Evolutionary conservation across 1,140 invertebrate species (phyloP).

Genomic region (Pseudomyrmex dendroicus): DNA sequence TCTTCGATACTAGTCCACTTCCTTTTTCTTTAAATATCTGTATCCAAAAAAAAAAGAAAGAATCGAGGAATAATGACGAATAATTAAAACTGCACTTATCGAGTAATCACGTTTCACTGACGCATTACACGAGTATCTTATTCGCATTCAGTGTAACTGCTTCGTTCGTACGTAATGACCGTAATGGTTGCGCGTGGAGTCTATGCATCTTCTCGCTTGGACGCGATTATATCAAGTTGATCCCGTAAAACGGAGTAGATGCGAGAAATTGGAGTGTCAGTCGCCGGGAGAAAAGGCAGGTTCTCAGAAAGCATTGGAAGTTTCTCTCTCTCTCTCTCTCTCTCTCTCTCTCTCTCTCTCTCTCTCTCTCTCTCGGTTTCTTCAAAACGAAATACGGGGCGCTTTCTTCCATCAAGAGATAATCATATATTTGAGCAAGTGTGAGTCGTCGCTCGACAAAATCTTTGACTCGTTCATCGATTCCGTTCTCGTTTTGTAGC

Average conservation of each 20-base stretch:
- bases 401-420: constrained; percentile 19
- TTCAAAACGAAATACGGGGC: not conserved
- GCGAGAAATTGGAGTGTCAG: constrained; percentile 21
- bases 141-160: not conserved
- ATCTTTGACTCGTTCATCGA: constrained; percentile 8
- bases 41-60: not conserved
- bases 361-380: not conserved
- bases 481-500: constrained; percentile 7
- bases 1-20: too few species aligned
- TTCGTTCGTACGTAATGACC: not conserved
- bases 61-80: not conserved
- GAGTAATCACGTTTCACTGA: constrained; percentile 17
- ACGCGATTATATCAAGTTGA: constrained; percentile 19
- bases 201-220: not conserved
- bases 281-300: not conserved
- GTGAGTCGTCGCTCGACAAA: constrained; percentile 38
- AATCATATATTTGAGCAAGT: constrained; percentile 62
- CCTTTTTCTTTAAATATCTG: not conserved
- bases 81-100: constrained; percentile 3
- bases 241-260: not conserved
- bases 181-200: constrained; percentile 13
- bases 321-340: not conserved
- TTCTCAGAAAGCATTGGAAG: not conserved
- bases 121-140: not conserved
- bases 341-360: not conserved